Percentiles rank a stretch among this genome's conserved stretches.
Evolutionary conservation across 2,888 invertebrate genomes (phyloP).

Genomic region (Gymnoscelis rufifasciata): DNA sequence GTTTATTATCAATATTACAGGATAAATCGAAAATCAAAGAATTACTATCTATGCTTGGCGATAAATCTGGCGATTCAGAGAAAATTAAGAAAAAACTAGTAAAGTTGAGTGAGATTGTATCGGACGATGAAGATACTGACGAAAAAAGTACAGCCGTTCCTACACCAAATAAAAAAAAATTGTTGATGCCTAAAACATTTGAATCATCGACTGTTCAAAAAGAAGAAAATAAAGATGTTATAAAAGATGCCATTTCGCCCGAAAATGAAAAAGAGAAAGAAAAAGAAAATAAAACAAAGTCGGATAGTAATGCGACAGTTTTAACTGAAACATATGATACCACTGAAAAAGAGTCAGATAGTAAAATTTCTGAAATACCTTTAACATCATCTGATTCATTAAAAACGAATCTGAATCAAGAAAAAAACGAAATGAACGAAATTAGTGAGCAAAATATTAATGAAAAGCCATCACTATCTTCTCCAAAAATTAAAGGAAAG

Average conservation of each 20-base stretch:
- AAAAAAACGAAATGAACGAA: slow-evolving; percentile 2
- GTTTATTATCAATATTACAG: slow-evolving; percentile 59
- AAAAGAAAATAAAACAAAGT: neutral
- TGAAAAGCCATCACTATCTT: too few species aligned
- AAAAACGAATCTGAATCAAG: slow-evolving; percentile 5
- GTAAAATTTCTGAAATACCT: neutral
- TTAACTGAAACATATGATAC: too few species aligned
- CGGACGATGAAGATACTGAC: slow-evolving; percentile 59
- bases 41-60: slow-evolving; percentile 61
- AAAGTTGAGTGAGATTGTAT: slow-evolving; percentile 76
- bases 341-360: slow-evolving; percentile 8
- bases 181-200: neutral
- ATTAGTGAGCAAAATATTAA: neutral
- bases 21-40: slow-evolving; percentile 73
- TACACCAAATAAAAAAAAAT: neutral
- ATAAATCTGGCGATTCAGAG: slow-evolving; percentile 60
- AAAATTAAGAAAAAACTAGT: slow-evolving; percentile 79
- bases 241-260: neutral
- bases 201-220: neutral
- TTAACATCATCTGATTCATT: too few species aligned
- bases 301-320: too few species aligned
- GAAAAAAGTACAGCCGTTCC: slow-evolving; percentile 3
- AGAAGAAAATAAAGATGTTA: neutral
- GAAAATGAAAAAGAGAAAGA: neutral
- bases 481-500: slow-evolving; percentile 10